Percentiles rank a stretch among this genome's conserved stretches.
Conservation (phyloP, 2,113 vertebrate species). For the Leptobrachium leishanense region DNA sequence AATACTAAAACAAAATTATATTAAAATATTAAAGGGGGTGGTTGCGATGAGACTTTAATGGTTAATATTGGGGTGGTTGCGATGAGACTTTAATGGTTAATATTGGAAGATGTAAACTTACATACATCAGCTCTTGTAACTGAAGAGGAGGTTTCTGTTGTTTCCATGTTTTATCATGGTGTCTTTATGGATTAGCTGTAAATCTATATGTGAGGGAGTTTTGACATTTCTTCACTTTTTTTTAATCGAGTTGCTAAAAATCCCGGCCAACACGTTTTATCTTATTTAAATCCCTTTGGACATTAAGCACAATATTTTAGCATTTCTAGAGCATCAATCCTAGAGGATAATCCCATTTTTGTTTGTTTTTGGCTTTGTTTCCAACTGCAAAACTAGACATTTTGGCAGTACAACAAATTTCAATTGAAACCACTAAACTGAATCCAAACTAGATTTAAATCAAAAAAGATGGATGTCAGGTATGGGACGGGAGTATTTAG, state of each 20-base stretch:
- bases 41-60: not conserved
- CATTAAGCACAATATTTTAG: slow-evolving; percentile 44
- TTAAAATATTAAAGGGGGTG: too few relatives aligned
- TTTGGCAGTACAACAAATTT: slow-evolving; percentile 38
- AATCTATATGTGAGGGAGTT: slow-evolving; percentile 37
- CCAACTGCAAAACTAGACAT: slow-evolving; percentile 36
- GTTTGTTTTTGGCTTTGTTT: slow-evolving; percentile 33
- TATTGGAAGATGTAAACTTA: not conserved
- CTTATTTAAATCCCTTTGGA: slow-evolving; percentile 41
- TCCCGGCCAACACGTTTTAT: slow-evolving; percentile 25
- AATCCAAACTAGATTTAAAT: not conserved
- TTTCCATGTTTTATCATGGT: not conserved
- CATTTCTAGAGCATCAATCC: slow-evolving; percentile 42
- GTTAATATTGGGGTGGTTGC: too few relatives aligned
- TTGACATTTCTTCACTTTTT: slow-evolving; percentile 18
- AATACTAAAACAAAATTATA: too few relatives aligned
- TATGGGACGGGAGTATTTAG: not conserved
- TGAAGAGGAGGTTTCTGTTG: not conserved
- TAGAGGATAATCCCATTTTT: slow-evolving; percentile 35
- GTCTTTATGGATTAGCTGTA: slow-evolving; percentile 4
- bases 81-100: not conserved
- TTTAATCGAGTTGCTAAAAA: not conserved
- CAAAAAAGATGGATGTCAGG: not conserved
- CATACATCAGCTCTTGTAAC: not conserved
- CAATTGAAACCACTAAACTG: slow-evolving; percentile 19